Conservation (phyloP, 2,888 invertebrate species). For the Acheta domesticus region DNA sequence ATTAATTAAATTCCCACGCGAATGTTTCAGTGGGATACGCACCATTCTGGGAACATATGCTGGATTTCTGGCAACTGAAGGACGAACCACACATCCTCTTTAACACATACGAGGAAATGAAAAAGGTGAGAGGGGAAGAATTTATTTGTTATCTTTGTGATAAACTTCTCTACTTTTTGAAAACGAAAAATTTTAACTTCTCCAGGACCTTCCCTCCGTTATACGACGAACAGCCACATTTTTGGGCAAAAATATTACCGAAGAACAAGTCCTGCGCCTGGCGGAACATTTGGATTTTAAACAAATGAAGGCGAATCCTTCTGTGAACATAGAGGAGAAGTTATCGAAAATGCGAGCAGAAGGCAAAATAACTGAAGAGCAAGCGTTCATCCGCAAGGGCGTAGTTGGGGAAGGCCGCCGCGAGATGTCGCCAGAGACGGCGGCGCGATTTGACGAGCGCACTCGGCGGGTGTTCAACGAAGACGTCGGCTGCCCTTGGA, state of each 20-base stretch:
- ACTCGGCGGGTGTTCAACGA: not conserved
- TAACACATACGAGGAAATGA: conserved; percentile 45
- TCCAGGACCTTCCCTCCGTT: conserved; percentile 48
- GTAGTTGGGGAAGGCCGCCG: not conserved
- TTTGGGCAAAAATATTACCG: conserved; percentile 45
- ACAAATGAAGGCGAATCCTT: conserved; percentile 53
- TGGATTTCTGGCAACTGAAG: conserved; percentile 44
- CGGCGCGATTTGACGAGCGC: not conserved
- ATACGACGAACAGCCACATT: conserved; percentile 49
- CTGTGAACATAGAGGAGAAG: conserved; percentile 40
- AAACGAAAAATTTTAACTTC: not conserved
- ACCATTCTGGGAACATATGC: conserved; percentile 45
- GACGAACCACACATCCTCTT: conserved; percentile 45
- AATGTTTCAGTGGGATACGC: conserved; percentile 42
- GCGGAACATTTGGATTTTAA: conserved; percentile 51
- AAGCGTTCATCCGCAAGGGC: conserved; percentile 7
- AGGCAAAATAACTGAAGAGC: not conserved
- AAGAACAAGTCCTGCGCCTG: conserved; percentile 46
- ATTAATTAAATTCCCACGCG: too few species aligned
- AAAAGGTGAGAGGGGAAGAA: conserved; percentile 39
- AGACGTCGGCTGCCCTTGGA: not conserved
- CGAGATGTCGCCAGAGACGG: not conserved
- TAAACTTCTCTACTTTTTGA: too few species aligned
- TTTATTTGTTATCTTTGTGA: too few species aligned
- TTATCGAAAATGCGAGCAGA: not conserved